phyloP scores from a whole-genome alignment of 2,797 vertebrate species.

The Rhinogobio ventralis region DNA sequence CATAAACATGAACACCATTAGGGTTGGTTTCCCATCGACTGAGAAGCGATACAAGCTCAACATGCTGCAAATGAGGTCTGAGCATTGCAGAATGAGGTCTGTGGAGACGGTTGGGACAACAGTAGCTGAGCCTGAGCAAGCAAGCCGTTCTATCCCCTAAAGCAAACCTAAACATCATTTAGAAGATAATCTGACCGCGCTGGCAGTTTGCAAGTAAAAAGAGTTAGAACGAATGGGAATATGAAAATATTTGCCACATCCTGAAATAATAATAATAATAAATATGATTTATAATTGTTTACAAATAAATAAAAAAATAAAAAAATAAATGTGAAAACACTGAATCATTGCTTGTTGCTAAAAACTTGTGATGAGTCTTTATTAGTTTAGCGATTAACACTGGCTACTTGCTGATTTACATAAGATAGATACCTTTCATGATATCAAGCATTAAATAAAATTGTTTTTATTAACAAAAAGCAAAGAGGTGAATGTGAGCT shows the following conservation, averaged over 20 bases:
- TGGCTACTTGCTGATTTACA: background rate
- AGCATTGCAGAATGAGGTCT: constrained; percentile 16
- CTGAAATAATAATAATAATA: background rate
- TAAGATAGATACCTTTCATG: background rate
- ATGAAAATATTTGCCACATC: background rate
- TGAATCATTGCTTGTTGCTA: background rate
- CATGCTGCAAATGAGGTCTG: background rate
- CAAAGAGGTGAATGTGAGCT: background rate
- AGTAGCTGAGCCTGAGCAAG: constrained; percentile 4
- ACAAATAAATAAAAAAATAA: background rate
- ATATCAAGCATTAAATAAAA: background rate
- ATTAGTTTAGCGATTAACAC: background rate
- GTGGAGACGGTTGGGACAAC: constrained; percentile 4
- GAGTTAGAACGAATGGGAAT: background rate
- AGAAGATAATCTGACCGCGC: background rate
- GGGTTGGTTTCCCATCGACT: constrained; percentile 27
- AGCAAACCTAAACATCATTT: constrained; percentile 13
- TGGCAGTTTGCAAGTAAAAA: background rate
- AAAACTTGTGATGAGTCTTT: background rate
- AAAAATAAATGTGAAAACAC: background rate
- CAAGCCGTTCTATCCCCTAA: constrained; percentile 22
- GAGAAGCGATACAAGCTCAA: constrained; percentile 7
- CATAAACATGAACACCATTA: constrained; percentile 33
- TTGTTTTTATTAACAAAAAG: background rate
- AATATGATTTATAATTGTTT: background rate